Base-by-base conservation (phyloP, 2,113 vertebrate genomes). In the Oncorhynchus kisutch region DNA sequence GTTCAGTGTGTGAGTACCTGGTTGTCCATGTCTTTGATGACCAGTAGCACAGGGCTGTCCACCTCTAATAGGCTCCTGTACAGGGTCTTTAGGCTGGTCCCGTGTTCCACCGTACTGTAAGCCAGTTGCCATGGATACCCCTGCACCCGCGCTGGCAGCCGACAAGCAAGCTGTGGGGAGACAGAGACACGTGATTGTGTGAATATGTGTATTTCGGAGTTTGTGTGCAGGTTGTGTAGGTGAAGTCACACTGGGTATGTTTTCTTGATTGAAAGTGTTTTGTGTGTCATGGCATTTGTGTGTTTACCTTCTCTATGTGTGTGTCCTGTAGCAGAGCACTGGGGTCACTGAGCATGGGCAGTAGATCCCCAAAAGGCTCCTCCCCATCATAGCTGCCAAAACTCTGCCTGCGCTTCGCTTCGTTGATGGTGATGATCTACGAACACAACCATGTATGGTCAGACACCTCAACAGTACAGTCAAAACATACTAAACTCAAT, bases 371-470 rank as follows among this genome's bases (percentile, higher is more conserved):
- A 0, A 85, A 91, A 34, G 81, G 14, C 0, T 98, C 95, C 0
- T 98, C 95, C 0, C 93, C 94, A 0, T 99, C 95, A 73, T 93
- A 96, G 90, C 95, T 97, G 86, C 96, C 94, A 1, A 96, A 91
- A 3, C 97, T 99, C 92, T 96, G 96, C 48, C 97, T 88, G 12
- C 97, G 95, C 80, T 96, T 98, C 0, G 96, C 97, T 91, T 99
- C 97, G 78, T 99, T 95, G 4, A 99, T 93, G 0, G 97, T 99
- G 87, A 99, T 99, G 79, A 99, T 99, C 98, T 99, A 73, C 27
- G 65, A 49, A 66, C 83, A 22, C 16, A 18, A 13, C 29, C 13
- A 25, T 48, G 20, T 7, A 45, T 5, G 64, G 22, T 57, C 18
- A 59, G 22, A 57, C 18, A 60, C 6, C 20, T 57, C 54, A 57